Base-by-base conservation (phyloP, 2,797 vertebrate species). In the Borostomias antarcticus region DNA sequence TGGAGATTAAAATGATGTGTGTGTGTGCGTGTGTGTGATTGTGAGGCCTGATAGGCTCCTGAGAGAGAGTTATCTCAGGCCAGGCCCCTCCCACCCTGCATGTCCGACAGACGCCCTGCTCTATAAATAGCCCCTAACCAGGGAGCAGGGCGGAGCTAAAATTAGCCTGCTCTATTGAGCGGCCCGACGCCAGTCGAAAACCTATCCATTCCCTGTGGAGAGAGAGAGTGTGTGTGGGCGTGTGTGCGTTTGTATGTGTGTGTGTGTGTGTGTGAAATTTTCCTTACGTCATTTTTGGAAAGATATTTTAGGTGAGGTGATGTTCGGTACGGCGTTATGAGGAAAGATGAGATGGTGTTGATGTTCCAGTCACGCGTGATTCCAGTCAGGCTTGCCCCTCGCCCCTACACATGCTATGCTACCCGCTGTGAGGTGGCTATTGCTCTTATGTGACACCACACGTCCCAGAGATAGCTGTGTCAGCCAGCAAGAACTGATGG, bases 121-220 rank as follows among this genome's bases (percentile, higher is more conserved):
- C 74, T 62, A 74, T 76, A 75, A 75, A 77, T 71, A 80, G 62
- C 73, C 47, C 58, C 67, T 60, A 64, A 52, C 69, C 71, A 65
- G 58, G 66, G 53, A 57, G 51, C 53, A 25, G 25, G 47, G 35
- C 8, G 25, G n/a, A 8, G 30, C 45, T 78, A 73, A 77, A 75
- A 73, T 77, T 77, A 81, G 68, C 66, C 61, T 25, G 51, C 19
- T 64, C 33, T 28, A 70, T 70, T 68, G 58, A 78, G 66, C 13
- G 10, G 52, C 10, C 26, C 19, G 29, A 29, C 23, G 7, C 53
- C 10, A 40, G 54, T 35, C n/a, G n/a, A 54, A n/a, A 40, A 58
- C 52, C 53, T 52, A 40, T 13, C 11, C 53, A 4, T 54, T 43
- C 52, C 33, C 17, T 1, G 11, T 3, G 8, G 19, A 29, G 33